These are phyloP conservation scores for Cheilosia variabilis DNA, from an alignment of 2,888 invertebrate species.

Conservation along the genomic window DNA sequence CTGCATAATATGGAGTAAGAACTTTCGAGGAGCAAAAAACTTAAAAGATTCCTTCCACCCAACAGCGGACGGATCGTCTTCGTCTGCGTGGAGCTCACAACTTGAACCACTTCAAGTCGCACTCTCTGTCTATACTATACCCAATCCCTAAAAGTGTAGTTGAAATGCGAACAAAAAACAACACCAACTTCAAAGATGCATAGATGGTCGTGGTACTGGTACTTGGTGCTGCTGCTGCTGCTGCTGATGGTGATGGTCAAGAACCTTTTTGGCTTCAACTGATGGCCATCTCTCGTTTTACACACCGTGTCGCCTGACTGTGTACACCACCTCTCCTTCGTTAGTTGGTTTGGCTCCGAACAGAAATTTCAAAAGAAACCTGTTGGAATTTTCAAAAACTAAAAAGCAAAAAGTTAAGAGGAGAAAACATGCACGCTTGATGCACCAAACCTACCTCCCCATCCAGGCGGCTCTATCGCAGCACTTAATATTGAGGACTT, in stretches of 20 bases:
- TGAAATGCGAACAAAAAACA: constrained; percentile 17
- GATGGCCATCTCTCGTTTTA: constrained; percentile 72
- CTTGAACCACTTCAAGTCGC: constrained; percentile 57
- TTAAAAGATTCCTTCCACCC: constrained; percentile 21
- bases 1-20: constrained; percentile 75
- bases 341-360: constrained; percentile 54
- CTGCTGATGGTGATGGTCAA: constrained; percentile 66
- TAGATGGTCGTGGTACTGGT: constrained; percentile 39
- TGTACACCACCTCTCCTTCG: constrained; percentile 58
- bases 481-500: constrained; percentile 68
- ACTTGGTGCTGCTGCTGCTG: constrained; percentile 37
- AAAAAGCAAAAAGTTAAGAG: constrained; percentile 33
- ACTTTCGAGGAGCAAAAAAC: constrained; percentile 33
- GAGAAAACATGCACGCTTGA: constrained; percentile 55
- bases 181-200: constrained; percentile 28
- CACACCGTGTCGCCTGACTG: constrained; percentile 56
- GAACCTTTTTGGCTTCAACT: constrained; percentile 72
- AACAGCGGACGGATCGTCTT: constrained; percentile 34
- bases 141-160: constrained; percentile 1
- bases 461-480: constrained; percentile 30
- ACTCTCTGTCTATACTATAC: constrained; percentile 26
- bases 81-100: constrained; percentile 32
- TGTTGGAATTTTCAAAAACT: constrained; percentile 72
- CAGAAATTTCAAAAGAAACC: constrained; percentile 66
- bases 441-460: constrained; percentile 1